phyloP scores from a whole-genome alignment of 2,888 invertebrate genomes.

The Gari tellinella region DNA sequence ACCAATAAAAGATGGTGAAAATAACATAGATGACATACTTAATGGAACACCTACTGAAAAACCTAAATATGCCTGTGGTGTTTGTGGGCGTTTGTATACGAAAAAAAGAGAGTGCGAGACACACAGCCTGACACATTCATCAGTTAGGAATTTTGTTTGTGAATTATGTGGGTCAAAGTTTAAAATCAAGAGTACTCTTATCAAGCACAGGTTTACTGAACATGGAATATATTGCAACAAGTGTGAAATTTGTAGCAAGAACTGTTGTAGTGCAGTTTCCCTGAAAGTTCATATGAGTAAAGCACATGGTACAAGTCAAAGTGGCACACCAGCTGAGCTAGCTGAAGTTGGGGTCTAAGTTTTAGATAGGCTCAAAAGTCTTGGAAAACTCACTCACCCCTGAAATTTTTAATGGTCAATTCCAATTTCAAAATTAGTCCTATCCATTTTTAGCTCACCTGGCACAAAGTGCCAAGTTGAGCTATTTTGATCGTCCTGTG shows the following conservation, averaged over 20 bases:
- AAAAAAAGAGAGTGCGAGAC: slow-evolving; percentile 55
- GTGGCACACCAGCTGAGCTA: too few species aligned
- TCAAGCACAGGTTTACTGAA: slow-evolving; percentile 42
- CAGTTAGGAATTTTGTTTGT: slow-evolving; percentile 42
- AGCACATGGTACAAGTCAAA: too few species aligned
- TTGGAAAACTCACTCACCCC: too few species aligned
- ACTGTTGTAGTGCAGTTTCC: slow-evolving; percentile 42
- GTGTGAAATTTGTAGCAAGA: slow-evolving; percentile 48
- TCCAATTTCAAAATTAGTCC: too few species aligned
- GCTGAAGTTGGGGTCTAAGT: too few species aligned
- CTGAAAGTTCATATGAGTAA: slow-evolving; percentile 53
- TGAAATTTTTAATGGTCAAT: too few species aligned
- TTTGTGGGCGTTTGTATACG: slow-evolving; percentile 57
- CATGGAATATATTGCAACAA: slow-evolving; percentile 45
- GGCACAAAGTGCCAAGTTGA: too few species aligned
- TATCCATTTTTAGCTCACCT: too few species aligned
- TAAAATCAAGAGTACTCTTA: slow-evolving; percentile 45
- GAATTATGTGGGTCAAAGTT: slow-evolving; percentile 41
- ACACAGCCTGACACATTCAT: slow-evolving; percentile 47
- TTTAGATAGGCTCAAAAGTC: too few species aligned
- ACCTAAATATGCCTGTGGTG: slow-evolving; percentile 61
- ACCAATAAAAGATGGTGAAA: slow-evolving; percentile 39
- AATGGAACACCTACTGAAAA: slow-evolving; percentile 32
- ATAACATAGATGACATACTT: slow-evolving; percentile 29
- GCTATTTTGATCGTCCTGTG: too few species aligned